Base-by-base conservation (phyloP, 2,113 vertebrate species). In the Proterorhinus semilunaris region DNA sequence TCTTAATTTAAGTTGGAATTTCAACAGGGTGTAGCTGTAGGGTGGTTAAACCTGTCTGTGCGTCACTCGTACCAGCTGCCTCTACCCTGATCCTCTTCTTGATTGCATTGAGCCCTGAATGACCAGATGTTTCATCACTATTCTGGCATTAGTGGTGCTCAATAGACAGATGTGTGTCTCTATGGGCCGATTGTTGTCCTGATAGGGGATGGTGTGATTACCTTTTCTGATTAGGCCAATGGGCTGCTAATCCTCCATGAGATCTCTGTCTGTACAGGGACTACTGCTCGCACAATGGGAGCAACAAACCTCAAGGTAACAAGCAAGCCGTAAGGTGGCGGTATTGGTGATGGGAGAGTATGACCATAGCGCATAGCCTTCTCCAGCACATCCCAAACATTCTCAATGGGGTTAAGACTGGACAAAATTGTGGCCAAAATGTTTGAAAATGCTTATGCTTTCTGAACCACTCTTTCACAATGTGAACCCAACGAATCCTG, bases 81-180 rank as follows among this genome's bases (percentile, higher is more conserved):
- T 75, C 72, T 75, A 72, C 84, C 83, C 79, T 81, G 84, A 88
- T 89, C 83, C 86, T 86, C 80, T 62, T 85, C 88, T 88, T 92
- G 88, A 92, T 92, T 91, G 82, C 83, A 76, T 42, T 81, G 90
- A 89, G 87, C 65, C 80, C 89, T 80, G 90, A 82, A 82, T 87
- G 82, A 91, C 83, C 93, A 93, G 92, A 92, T 93, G 91, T 92
- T 91, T 90, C 83, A 92, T 90, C 88, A 88, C 90, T 91, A 89
- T 93, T 91, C 92, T 91, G 86, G 92, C 86, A 92, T 94, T 91
- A 91, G 84, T 78, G 87, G 76, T 91, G 90, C 91, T 91, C 84
- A 90, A 87, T 84, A 91, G 91, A 83, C 93, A 93, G 93, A 93
- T 93, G 92, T 92, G 90, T 87, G 83, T 88, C 69, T 83, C 72